Conservation (phyloP, 2,113 vertebrate species). For the Sphyrna mokarran region DNA sequence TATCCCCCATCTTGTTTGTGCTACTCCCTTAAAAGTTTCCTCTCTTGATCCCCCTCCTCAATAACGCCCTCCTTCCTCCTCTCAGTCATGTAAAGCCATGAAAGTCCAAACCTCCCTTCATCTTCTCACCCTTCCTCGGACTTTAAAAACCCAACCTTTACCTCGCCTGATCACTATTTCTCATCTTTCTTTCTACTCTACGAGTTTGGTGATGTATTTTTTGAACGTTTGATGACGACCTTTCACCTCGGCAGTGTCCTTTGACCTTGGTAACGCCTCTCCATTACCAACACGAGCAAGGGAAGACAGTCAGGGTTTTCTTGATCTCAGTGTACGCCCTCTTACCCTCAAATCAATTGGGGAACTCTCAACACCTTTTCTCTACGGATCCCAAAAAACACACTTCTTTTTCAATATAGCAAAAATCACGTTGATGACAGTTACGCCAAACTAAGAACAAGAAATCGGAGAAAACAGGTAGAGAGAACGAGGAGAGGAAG, state of each 20-base stretch:
- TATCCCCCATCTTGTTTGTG: background rate
- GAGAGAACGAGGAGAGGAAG: background rate
- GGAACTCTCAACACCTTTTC: background rate
- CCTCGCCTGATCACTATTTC: slow-evolving; percentile 40
- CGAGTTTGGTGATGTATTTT: background rate
- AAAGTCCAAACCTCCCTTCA: background rate
- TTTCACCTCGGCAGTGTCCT: background rate
- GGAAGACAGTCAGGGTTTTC: background rate
- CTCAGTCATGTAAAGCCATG: slow-evolving; percentile 20
- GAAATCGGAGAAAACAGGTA: too few species aligned
- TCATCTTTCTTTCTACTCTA: background rate
- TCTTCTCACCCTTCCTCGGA: background rate
- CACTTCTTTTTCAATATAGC: background rate
- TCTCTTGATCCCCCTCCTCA: slow-evolving; percentile 41
- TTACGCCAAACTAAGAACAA: background rate
- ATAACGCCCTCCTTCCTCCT: background rate
- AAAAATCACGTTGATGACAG: background rate
- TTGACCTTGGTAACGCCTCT: background rate
- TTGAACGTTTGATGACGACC: background rate
- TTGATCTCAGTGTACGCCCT: too few species aligned
- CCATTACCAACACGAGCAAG: background rate
- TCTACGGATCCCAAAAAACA: background rate
- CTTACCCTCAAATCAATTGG: too few species aligned
- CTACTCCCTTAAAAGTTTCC: slow-evolving; percentile 39
- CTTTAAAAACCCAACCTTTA: slow-evolving; percentile 20